Conservation (phyloP, 2,113 vertebrate species). For the Prochilodus magdalenae region DNA sequence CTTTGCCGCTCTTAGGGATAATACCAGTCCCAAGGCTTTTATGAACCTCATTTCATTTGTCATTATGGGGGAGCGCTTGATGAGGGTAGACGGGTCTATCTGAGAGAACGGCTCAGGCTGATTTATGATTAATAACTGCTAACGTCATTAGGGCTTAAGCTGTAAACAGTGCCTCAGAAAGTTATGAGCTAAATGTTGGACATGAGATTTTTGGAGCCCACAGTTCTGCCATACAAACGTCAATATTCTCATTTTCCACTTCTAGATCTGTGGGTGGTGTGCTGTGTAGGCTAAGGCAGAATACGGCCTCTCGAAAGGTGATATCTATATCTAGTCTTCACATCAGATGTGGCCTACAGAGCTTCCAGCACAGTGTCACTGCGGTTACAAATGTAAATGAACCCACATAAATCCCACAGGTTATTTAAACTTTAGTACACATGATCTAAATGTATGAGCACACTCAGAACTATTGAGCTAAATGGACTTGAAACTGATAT, state of each 20-base stretch:
- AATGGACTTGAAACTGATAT: not conserved
- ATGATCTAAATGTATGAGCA: not conserved
- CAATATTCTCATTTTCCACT: conserved; percentile 5
- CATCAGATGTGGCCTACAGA: conserved; percentile 11
- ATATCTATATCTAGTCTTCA: conserved; percentile 15
- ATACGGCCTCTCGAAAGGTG: conserved; percentile 30
- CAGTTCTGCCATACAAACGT: conserved; percentile 29
- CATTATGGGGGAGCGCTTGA: not conserved
- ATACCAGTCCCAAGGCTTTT: conserved; percentile 22
- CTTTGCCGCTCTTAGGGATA: not conserved
- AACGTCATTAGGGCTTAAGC: conserved; percentile 29
- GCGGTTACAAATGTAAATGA: conserved; percentile 6
- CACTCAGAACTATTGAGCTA: not conserved
- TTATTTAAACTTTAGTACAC: not conserved
- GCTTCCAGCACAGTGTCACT: not conserved
- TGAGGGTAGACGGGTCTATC: conserved; percentile 19
- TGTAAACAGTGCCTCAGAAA: conserved; percentile 27
- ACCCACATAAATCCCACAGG: conserved; percentile 5
- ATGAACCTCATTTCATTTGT: conserved; percentile 17
- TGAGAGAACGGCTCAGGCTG: conserved; percentile 11
- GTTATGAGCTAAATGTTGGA: conserved; percentile 31
- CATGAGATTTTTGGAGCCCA: conserved; percentile 20
- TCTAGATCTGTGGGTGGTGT: conserved; percentile 44
- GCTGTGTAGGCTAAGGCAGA: conserved; percentile 38
- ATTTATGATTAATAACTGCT: conserved; percentile 39